Percentiles rank a stretch among this genome's conserved stretches.
These are phyloP conservation scores for Oxycera nigricornis DNA, from an alignment of 2,888 invertebrate species.

Conservation along the genomic window DNA sequence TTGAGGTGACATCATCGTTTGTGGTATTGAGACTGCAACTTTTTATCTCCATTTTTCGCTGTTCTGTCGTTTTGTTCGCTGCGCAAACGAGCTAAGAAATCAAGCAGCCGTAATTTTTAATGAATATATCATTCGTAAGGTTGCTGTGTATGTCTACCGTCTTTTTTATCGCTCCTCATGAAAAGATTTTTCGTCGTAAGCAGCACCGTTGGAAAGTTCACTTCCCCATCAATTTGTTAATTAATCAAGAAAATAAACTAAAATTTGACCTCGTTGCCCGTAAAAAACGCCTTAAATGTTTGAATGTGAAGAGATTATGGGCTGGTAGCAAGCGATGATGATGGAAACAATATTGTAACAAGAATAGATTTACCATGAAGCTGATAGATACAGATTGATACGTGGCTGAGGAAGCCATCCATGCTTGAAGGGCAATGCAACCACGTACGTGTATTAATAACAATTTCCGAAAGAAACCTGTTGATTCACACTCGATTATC, in stretches of 20 bases:
- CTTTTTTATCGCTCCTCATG: background rate
- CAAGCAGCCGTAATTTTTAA: slow-evolving; percentile 10
- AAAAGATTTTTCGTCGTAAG: background rate
- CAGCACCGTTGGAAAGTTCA: background rate
- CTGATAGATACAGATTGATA: slow-evolving; percentile 16
- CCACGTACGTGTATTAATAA: background rate
- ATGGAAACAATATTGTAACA: background rate
- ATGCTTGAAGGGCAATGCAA: slow-evolving; percentile 30
- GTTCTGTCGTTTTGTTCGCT: background rate
- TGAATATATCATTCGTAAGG: slow-evolving; percentile 15
- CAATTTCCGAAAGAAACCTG: slow-evolving; percentile 14
- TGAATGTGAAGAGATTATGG: background rate
- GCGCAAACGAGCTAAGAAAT: background rate
- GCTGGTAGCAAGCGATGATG: background rate
- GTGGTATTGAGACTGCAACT: slow-evolving; percentile 33
- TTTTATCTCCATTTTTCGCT: slow-evolving; percentile 23
- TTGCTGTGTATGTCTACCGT: slow-evolving; percentile 2
- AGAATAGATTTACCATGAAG: background rate
- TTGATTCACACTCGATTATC: background rate
- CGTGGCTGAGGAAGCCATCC: background rate
- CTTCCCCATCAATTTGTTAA: slow-evolving; percentile 11
- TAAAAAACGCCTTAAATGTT: slow-evolving; percentile 17
- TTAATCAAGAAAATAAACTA: slow-evolving; percentile 22
- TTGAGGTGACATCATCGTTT: slow-evolving; percentile 30
- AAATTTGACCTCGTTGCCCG: slow-evolving; percentile 30